These are phyloP conservation scores for Hololepta plana DNA, from an alignment of 2,888 invertebrate species.

Conservation along the genomic window DNA sequence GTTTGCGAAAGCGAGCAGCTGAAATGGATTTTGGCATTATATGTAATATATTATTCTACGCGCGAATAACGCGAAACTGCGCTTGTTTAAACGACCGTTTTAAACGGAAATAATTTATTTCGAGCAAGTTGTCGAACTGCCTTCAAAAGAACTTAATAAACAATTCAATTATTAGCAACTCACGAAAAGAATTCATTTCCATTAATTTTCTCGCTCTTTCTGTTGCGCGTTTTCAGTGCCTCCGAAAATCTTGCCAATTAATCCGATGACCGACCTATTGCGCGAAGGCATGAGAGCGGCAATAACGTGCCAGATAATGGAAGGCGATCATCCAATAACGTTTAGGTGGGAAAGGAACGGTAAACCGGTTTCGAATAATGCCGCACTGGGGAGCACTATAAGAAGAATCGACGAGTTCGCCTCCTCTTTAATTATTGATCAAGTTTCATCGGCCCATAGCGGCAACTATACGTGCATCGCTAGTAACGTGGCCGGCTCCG, in stretches of 20 bases:
- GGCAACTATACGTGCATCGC: slow-evolving; percentile 88
- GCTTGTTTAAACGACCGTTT: too few species aligned
- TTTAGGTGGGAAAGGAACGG: slow-evolving; percentile 86
- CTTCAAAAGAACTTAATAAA: too few species aligned
- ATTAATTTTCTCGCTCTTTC: too few species aligned
- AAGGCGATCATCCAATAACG: slow-evolving; percentile 81
- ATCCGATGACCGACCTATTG: slow-evolving; percentile 61
- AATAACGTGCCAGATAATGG: slow-evolving; percentile 78
- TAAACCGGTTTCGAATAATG: slow-evolving; percentile 39
- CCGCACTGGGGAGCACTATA: slow-evolving; percentile 31
- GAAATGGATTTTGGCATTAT: too few species aligned
- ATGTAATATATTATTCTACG: too few species aligned
- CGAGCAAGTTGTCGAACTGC: too few species aligned
- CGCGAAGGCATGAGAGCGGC: slow-evolving; percentile 76
- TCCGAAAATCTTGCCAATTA: slow-evolving; percentile 70
- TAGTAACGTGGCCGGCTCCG: slow-evolving; percentile 69
- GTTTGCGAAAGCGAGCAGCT: too few species aligned
- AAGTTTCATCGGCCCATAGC: slow-evolving; percentile 66
- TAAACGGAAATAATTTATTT: too few species aligned
- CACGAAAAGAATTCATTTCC: too few species aligned
- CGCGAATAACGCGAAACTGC: too few species aligned
- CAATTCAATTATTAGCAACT: too few species aligned
- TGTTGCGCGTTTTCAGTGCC: slow-evolving; percentile 43
- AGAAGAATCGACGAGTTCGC: slow-evolving; percentile 68
- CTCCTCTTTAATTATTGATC: slow-evolving; percentile 69